phyloP scores from a whole-genome alignment of 2,888 invertebrate genomes.

The Trimorus sp. region DNA sequence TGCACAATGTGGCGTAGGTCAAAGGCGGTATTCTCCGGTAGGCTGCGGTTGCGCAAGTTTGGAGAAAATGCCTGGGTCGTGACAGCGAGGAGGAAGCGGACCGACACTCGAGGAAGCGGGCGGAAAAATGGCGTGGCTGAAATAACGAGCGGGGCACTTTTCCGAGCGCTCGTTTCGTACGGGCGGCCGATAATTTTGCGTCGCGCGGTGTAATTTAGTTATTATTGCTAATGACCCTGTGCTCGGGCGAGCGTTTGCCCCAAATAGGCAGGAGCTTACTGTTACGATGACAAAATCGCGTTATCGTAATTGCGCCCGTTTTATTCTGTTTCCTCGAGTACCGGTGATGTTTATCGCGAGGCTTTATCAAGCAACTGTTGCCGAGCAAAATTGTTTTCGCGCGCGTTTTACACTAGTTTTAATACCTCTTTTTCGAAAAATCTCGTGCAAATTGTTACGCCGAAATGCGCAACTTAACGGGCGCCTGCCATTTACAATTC shows the following conservation, averaged over 20 bases:
- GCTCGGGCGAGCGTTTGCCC: slow-evolving; percentile 23
- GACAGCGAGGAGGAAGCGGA: no score
- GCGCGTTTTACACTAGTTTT: no score
- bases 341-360: background rate
- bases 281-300: slow-evolving; percentile 40
- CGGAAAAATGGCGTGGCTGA: slow-evolving; percentile 17
- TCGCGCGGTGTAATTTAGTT: slow-evolving; percentile 40
- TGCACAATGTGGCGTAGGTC: no score
- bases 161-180: slow-evolving; percentile 3
- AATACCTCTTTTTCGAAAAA: no score
- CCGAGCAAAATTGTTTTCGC: no score
- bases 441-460: no score
- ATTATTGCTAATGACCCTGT: slow-evolving; percentile 43
- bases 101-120: slow-evolving; percentile 11
- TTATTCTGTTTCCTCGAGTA: background rate
- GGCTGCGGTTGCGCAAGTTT: no score
- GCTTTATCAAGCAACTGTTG: background rate
- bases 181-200: slow-evolving; percentile 28
- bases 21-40: no score
- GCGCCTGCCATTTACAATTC: no score
- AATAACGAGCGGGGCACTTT: slow-evolving; percentile 25
- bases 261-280: slow-evolving; percentile 31
- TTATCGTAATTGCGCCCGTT: slow-evolving; percentile 28
- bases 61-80: no score
- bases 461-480: no score